Conservation (phyloP, 2,113 vertebrate genomes). For the Varanus salvator region DNA sequence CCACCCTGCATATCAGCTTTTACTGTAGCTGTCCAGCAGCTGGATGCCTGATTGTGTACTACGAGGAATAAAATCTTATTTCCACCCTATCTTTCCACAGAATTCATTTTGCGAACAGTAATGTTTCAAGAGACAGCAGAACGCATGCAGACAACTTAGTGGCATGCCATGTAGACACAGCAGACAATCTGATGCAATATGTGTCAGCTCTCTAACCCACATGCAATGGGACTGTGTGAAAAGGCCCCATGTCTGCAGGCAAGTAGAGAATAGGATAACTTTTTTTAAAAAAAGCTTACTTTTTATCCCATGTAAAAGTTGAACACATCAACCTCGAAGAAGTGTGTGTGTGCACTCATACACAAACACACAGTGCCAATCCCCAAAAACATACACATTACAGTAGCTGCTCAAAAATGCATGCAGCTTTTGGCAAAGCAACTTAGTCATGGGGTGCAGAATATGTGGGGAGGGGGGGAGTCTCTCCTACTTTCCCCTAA, state of each 20-base stretch:
- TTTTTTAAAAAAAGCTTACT: not conserved
- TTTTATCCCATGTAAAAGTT: not conserved
- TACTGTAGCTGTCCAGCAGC: not conserved
- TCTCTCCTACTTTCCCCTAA: constrained; percentile 27
- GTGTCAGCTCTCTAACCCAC: not conserved
- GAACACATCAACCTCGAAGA: not conserved
- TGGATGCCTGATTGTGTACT: not conserved
- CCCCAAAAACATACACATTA: not conserved
- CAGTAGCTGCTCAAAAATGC: not conserved
- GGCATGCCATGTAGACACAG: too few species aligned
- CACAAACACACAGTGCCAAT: not conserved
- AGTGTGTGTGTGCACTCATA: not conserved
- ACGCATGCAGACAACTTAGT: not conserved
- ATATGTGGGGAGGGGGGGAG: accelerated
- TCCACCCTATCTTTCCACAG: not conserved
- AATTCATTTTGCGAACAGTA: not conserved
- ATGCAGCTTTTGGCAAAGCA: constrained; percentile 51
- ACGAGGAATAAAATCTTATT: not conserved
- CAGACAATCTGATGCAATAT: not conserved
- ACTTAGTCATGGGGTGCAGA: not conserved
- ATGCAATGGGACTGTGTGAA: not conserved
- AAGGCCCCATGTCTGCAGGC: not conserved
- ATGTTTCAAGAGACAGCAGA: not conserved
- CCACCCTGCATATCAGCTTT: not conserved
- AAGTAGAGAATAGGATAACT: not conserved